These are phyloP conservation scores for Agrochola lota DNA, from an alignment of 2,888 invertebrate genomes.

Conservation along the genomic window DNA sequence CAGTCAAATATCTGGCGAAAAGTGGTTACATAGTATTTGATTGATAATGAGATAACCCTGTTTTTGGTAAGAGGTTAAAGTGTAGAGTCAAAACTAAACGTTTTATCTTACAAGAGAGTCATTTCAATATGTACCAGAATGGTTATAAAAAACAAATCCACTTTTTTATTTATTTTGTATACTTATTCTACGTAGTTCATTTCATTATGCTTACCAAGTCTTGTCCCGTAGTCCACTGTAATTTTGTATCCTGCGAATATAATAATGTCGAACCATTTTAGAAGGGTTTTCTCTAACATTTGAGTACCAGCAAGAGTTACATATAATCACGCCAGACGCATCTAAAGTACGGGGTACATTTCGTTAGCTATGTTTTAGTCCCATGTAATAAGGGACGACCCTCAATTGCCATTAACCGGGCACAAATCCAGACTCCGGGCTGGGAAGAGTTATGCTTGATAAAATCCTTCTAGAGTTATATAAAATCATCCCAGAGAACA, in stretches of 20 bases:
- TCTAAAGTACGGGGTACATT: no score
- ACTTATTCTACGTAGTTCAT: background rate
- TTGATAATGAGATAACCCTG: conserved; percentile 10
- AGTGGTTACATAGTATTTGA: background rate
- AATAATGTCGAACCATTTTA: no score
- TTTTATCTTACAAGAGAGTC: conserved; percentile 6
- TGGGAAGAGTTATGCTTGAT: no score
- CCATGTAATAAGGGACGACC: no score
- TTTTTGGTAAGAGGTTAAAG: conserved; percentile 12
- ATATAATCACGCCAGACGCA: no score
- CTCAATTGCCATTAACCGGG: no score
- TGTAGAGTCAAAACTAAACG: background rate
- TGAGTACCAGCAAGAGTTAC: background rate
- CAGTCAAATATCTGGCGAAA: conserved; percentile 7
- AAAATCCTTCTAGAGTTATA: background rate
- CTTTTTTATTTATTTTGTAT: background rate
- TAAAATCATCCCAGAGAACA: conserved; percentile 1
- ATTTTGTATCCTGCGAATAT: background rate
- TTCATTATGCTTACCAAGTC: background rate
- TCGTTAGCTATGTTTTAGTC: no score
- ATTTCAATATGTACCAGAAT: background rate
- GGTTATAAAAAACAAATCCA: background rate
- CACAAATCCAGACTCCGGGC: no score
- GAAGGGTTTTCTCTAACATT: background rate
- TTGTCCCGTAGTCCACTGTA: background rate